These are phyloP conservation scores for Tupaia tana DNA, from an alignment of 2,113 vertebrate species.

Conservation along the genomic window DNA sequence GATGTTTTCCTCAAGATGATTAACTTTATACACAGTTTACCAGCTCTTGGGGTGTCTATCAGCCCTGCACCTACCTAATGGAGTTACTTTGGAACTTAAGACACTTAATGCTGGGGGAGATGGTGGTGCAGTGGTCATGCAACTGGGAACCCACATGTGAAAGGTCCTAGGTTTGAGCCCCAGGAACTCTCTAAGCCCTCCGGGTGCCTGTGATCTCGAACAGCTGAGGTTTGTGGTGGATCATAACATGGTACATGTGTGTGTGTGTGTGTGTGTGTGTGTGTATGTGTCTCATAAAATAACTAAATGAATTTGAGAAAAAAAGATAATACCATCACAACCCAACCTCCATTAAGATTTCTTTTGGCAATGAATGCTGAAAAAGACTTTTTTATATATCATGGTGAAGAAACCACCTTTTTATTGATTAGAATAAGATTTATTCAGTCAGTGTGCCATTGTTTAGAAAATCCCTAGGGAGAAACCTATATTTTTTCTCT, in stretches of 20 bases:
- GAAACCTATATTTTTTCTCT: conserved; percentile 30
- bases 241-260: too few relatives aligned
- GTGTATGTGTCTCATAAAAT: too few relatives aligned
- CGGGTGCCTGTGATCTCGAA: too few relatives aligned
- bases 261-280: too few relatives aligned
- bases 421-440: conserved; percentile 34
- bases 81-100: background rate
- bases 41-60: background rate
- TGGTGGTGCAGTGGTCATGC: too few relatives aligned
- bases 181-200: too few relatives aligned
- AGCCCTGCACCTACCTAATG: background rate
- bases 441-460: background rate
- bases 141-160: too few relatives aligned
- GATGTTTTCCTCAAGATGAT: background rate
- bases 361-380: background rate
- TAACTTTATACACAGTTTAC: background rate
- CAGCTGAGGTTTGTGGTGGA: too few relatives aligned
- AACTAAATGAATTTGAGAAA: too few relatives aligned
- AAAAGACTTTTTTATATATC: background rate
- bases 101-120: background rate
- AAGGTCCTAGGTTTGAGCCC: too few relatives aligned
- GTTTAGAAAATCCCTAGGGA: conserved; percentile 2
- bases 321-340: too few relatives aligned
- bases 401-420: background rate
- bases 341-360: background rate